A percentile compares a stretch with the other conserved stretches of the same genome.
Evolutionary conservation across 2,797 vertebrate genomes (phyloP).

Genomic region (Peromyscus eremicus): DNA sequence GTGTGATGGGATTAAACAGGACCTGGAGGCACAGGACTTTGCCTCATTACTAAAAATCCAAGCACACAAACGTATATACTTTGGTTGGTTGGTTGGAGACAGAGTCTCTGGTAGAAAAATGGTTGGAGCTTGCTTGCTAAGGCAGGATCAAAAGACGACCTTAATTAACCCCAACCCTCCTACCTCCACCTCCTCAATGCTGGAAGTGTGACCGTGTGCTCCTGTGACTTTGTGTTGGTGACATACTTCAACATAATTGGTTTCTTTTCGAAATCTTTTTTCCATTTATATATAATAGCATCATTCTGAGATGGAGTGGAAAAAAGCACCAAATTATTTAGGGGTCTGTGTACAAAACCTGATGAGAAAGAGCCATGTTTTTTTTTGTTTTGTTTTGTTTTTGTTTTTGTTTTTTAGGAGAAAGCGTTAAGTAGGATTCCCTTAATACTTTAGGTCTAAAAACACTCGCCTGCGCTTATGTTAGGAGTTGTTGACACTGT

Average conservation of each 20-base stretch:
- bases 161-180: background rate
- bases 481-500: background rate
- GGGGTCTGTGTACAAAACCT: background rate
- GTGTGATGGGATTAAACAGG: background rate
- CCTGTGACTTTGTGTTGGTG: background rate
- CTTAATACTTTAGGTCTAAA: background rate
- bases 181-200: background rate
- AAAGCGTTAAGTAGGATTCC: background rate
- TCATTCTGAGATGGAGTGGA: background rate
- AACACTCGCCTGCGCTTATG: background rate
- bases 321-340: background rate
- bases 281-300: background rate
- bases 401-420: background rate
- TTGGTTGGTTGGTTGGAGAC: background rate
- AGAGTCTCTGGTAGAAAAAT: background rate
- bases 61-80: background rate
- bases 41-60: slow-evolving; percentile 1
- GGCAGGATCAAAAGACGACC: background rate
- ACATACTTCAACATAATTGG: background rate
- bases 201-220: background rate
- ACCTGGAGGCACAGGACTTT: background rate
- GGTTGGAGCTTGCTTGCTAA: background rate
- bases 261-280: slow-evolving; percentile 27
- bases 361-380: background rate
- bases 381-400: no score